Evolutionary conservation across 2,888 invertebrate species (phyloP), one percentile per base, ranked within the genome.

Genomic region (Scaptomyza tumidula): DNA sequence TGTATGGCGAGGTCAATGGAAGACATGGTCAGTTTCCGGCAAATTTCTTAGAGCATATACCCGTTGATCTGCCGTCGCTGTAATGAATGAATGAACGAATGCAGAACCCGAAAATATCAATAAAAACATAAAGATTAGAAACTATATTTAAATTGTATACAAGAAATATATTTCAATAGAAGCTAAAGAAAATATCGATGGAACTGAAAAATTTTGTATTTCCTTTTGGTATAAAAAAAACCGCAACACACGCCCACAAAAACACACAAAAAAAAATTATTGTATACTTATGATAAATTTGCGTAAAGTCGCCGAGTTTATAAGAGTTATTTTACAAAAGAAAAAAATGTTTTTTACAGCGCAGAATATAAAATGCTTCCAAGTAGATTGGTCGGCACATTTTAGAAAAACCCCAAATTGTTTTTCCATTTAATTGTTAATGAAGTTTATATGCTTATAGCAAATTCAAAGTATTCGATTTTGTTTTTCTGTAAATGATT

Each of bases 11-110:
- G 90, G 94, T 94, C 75, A 93, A 94, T 65, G 95, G 94, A 35
- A 91, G 92, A 71, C 94, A 92, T 88, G 97, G 97, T 74, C 96
- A 96, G 90, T 97, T 97, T 92, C 97, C 97, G 58, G 93, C 94
- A 31, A 96, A 95, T 93, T 96, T 95, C 91, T 95, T 96, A 66
- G 94, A 95, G 91, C 91, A 92, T 89, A 90, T 94, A 86, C 94
- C 94, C 66, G 88, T 78, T 45, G 92, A 92, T 90, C 87, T 94
- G 86, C 90, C 91, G 70, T 85, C 89, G 83, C 59, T 85, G 66
- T 82, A 67, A 37, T 24, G 1, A 24, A 35, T 13, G 13, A 71
- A 31, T 19, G 2, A 24, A 35, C 10, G 13, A 71, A 31, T 16
- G 31, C 10, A 52, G 33, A 19, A 55, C 14, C 43, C 31, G 5